A percentile compares a stretch with the other conserved stretches of the same genome.
phyloP scores from a whole-genome alignment of 2,888 invertebrate genomes.

The Rotaria sp. region DNA sequence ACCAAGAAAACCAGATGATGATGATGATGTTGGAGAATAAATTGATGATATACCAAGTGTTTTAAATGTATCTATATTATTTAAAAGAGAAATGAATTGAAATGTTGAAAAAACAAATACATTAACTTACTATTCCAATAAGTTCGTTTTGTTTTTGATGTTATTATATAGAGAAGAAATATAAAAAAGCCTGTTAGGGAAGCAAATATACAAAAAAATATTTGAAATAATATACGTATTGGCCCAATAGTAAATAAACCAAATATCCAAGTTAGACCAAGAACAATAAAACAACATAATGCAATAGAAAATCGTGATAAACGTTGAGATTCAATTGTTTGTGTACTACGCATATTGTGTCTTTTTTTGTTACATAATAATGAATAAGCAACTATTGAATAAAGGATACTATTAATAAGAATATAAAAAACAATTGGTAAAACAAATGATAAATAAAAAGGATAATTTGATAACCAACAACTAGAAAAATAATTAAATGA shows the following conservation, averaged over 20 bases:
- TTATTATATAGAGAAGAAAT: slow-evolving; percentile 45
- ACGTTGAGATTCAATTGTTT: slow-evolving; percentile 52
- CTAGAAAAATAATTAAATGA: slow-evolving; percentile 42
- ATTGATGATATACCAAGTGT: neutral
- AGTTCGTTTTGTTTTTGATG: neutral
- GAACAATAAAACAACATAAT: slow-evolving; percentile 50
- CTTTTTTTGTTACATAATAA: slow-evolving; percentile 45
- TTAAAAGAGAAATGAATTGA: neutral
- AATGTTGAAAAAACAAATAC: neutral
- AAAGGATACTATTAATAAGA: slow-evolving; percentile 47
- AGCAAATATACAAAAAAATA: slow-evolving; percentile 51
- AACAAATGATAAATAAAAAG: slow-evolving; percentile 50
- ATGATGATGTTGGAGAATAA: slow-evolving; percentile 6
- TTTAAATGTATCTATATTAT: neutral
- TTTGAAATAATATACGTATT: slow-evolving; percentile 47
- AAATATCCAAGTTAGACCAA: slow-evolving; percentile 53
- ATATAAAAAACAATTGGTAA: slow-evolving; percentile 49
- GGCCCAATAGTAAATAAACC: slow-evolving; percentile 50
- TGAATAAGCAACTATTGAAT: slow-evolving; percentile 47
- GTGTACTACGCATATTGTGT: slow-evolving; percentile 57
- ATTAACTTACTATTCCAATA: neutral
- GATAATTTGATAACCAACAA: slow-evolving; percentile 49
- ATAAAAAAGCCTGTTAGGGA: slow-evolving; percentile 48
- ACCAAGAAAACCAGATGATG: neutral
- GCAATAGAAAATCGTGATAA: slow-evolving; percentile 51